Percentiles rank a stretch among this genome's conserved stretches.
Conservation (phyloP, 2,888 invertebrate species). For the Hartigia nigra region DNA sequence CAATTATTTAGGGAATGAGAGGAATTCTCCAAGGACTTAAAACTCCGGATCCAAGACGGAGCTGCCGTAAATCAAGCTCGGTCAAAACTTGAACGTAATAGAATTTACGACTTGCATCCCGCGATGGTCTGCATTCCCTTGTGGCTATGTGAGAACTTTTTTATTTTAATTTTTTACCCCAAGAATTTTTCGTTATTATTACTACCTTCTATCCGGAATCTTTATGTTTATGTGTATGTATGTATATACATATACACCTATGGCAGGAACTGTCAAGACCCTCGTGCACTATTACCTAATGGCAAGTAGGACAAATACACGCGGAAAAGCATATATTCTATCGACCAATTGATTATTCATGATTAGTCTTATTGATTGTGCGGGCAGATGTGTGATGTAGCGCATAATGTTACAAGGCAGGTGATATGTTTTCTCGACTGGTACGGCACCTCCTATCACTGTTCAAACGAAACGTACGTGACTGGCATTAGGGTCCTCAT, state of each 20-base stretch:
- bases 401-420: background rate
- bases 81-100: background rate
- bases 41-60: background rate
- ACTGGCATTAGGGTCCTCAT: background rate
- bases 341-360: background rate
- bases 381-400: background rate
- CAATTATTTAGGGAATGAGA: constrained; percentile 50
- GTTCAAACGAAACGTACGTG: background rate
- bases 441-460: background rate
- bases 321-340: background rate
- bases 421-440: background rate
- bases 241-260: background rate
- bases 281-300: background rate
- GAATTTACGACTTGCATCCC: background rate
- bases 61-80: background rate
- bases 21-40: constrained; percentile 34
- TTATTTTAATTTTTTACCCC: background rate
- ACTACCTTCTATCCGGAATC: background rate
- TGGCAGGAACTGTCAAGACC: background rate
- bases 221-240: background rate
- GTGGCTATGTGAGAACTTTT: background rate
- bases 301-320: background rate
- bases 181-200: background rate
- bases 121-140: background rate
- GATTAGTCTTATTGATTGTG: background rate